phyloP scores from a whole-genome alignment of 2,113 vertebrate genomes.

The Microcebus lehilahytsara region DNA sequence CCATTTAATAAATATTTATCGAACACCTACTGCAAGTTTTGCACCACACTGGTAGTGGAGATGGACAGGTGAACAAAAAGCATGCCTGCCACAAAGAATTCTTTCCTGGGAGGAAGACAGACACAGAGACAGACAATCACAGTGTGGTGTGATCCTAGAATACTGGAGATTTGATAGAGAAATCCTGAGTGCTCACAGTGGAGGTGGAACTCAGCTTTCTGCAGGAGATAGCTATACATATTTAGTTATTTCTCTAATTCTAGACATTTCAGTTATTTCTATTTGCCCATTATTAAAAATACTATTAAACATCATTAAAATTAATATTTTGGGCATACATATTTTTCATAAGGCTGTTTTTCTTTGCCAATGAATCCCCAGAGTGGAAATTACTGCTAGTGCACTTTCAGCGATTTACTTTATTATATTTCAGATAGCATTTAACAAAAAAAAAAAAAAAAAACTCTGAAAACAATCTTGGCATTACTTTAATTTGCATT shows the following conservation, averaged over 20 bases:
- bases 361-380: accelerated
- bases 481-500: too few species aligned
- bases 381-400: neutral
- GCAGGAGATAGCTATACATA: accelerated
- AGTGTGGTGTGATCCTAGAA: accelerated
- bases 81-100: neutral
- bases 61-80: neutral
- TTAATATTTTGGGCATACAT: neutral
- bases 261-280: neutral
- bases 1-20: neutral
- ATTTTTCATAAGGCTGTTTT: neutral
- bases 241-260: accelerated
- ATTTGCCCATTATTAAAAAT: neutral
- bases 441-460: too few species aligned
- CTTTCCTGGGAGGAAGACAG: neutral
- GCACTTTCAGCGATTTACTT: neutral
- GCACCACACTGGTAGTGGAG: neutral
- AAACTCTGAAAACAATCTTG: neutral
- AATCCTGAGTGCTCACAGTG: accelerated
- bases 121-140: neutral
- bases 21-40: neutral
- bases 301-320: neutral
- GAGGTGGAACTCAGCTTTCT: accelerated
- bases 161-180: neutral
- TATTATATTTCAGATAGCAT: neutral